Percentiles rank a stretch among this genome's conserved stretches.
phyloP scores from a whole-genome alignment of 92 coral and sea anemone species.

The Porites divaricata region DNA sequence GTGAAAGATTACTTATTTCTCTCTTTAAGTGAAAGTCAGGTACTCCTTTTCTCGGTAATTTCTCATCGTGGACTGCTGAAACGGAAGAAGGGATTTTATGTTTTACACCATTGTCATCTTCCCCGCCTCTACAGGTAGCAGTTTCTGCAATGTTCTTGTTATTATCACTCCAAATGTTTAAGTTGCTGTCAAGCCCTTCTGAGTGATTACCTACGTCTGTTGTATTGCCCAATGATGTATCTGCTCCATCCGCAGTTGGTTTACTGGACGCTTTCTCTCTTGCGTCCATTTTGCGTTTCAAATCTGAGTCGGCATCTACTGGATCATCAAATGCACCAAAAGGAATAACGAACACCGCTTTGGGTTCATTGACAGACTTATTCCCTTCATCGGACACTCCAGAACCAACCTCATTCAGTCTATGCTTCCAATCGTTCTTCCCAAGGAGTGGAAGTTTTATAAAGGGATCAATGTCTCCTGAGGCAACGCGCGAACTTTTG shows the following conservation, averaged over 20 bases:
- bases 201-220: not conserved
- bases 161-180: not conserved
- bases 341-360: constrained; percentile 77
- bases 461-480: constrained; percentile 16
- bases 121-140: not conserved
- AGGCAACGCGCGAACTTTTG: not conserved
- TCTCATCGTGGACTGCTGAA: not conserved
- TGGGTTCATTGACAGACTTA: constrained; percentile 25
- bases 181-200: not conserved
- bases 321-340: constrained; percentile 92
- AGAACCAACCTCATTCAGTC: not conserved
- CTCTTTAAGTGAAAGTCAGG: constrained; percentile 51
- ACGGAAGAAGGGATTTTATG: not conserved
- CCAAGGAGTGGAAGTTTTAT: constrained; percentile 35
- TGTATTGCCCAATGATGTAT: not conserved
- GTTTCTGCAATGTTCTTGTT: not conserved
- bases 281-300: constrained; percentile 10
- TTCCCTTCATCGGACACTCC: not conserved
- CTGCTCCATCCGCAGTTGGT: not conserved
- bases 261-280: not conserved
- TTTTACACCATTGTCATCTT: not conserved
- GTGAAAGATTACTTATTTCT: constrained; percentile 81
- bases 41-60: not conserved
- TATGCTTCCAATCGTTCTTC: not conserved
- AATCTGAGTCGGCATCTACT: constrained; percentile 42